These are phyloP conservation scores for Oligia latruncula DNA, from an alignment of 2,888 invertebrate species.

Conservation along the genomic window DNA sequence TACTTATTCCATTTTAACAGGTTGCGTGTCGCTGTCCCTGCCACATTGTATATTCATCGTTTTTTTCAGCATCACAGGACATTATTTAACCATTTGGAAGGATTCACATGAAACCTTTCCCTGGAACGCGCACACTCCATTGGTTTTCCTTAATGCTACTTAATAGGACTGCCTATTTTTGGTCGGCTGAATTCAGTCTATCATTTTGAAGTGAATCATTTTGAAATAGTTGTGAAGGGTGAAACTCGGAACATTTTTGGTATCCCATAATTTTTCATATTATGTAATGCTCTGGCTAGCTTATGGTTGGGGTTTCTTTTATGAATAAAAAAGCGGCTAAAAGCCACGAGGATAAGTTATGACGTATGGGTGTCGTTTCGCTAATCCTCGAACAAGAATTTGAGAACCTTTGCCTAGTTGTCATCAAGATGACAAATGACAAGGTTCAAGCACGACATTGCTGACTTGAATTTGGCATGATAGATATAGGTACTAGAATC, in stretches of 20 bases:
- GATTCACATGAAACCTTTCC: conserved; percentile 14
- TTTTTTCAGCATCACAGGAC: not conserved
- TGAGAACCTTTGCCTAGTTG: not conserved
- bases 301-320: not conserved
- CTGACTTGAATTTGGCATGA: not conserved
- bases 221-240: not conserved
- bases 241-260: not conserved
- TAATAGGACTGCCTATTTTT: conserved; percentile 3
- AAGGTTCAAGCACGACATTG: not conserved
- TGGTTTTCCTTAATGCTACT: conserved; percentile 32
- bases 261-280: not conserved
- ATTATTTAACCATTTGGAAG: conserved; percentile 15
- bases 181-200: not conserved
- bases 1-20: too few species aligned
- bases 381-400: not conserved
- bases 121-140: conserved; percentile 18
- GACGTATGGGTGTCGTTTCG: not conserved
- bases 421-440: not conserved
- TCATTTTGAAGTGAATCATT: not conserved
- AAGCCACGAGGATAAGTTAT: conserved; percentile 2
- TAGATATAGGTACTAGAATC: not conserved
- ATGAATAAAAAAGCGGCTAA: not conserved
- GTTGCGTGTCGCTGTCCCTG: too few species aligned
- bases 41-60: not conserved
- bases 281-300: not conserved